phyloP scores from a whole-genome alignment of 2,888 invertebrate genomes.

The Cryptophagus acutangulus region DNA sequence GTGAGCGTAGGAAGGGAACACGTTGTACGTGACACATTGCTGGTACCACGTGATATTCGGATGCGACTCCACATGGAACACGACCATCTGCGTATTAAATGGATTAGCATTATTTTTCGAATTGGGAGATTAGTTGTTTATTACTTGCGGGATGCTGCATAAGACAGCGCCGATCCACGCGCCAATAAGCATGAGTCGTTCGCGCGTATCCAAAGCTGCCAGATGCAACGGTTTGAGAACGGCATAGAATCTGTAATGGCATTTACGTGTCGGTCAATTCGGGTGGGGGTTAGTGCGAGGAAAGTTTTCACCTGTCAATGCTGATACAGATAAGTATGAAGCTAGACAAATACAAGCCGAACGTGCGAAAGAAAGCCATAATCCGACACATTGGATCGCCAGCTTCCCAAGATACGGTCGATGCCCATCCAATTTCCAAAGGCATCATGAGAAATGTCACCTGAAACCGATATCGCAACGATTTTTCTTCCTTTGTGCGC shows the following conservation, averaged over 20 bases:
- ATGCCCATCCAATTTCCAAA: constrained; percentile 82
- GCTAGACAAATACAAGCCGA: constrained; percentile 81
- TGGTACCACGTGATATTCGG: constrained; percentile 78
- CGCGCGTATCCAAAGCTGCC: constrained; percentile 66
- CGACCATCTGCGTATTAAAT: constrained; percentile 67
- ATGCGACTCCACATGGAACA: constrained; percentile 83
- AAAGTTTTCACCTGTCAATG: constrained; percentile 67
- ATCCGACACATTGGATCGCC: constrained; percentile 80
- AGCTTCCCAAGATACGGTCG: constrained; percentile 80
- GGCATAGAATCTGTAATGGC: constrained; percentile 77
- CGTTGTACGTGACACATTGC: constrained; percentile 87
- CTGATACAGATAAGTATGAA: constrained; percentile 87
- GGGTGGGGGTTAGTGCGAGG: neutral
- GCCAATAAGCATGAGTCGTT: constrained; percentile 68
- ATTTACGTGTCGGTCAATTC: no score
- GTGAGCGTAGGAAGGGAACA: constrained; percentile 65
- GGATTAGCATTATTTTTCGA: constrained; percentile 3
- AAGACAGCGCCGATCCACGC: constrained; percentile 78
- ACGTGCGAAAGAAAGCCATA: constrained; percentile 82
- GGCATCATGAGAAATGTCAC: constrained; percentile 89
- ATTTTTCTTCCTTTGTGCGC: no score
- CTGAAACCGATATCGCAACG: constrained; percentile 50
- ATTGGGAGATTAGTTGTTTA: neutral
- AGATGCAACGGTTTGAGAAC: constrained; percentile 76
- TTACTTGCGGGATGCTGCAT: constrained; percentile 83